Percentiles rank a stretch among this genome's conserved stretches.
phyloP scores from a whole-genome alignment of 2,113 vertebrate species.

The Trematomus loennbergii region DNA sequence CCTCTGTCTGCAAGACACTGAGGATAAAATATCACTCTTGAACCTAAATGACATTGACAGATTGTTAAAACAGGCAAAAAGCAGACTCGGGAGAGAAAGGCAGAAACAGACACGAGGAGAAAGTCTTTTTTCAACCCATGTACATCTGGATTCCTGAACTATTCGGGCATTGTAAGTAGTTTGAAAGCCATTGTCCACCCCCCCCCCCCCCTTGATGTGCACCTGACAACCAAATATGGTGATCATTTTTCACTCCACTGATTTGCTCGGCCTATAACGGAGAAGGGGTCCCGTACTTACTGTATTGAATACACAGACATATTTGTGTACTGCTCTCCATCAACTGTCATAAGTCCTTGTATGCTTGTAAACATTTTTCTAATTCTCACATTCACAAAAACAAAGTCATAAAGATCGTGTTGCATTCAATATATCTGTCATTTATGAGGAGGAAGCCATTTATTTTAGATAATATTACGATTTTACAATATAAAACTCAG shows the following conservation, averaged over 20 bases:
- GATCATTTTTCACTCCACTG: slow-evolving; percentile 39
- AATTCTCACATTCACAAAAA: slow-evolving; percentile 20
- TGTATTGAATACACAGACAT: slow-evolving; percentile 22
- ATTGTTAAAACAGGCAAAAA: slow-evolving; percentile 52
- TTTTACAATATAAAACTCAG: slow-evolving; percentile 23
- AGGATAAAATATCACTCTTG: slow-evolving; percentile 68
- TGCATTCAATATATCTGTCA: slow-evolving; percentile 29
- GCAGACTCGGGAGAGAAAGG: not conserved
- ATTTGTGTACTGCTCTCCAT: slow-evolving; percentile 19
- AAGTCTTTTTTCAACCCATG: slow-evolving; percentile 2
- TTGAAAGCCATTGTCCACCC: slow-evolving; percentile 49
- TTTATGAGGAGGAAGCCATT: slow-evolving; percentile 25
- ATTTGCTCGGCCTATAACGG: slow-evolving; percentile 16
- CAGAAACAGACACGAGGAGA: slow-evolving; percentile 47
- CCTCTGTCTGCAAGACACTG: slow-evolving; percentile 43
- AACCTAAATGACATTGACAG: slow-evolving; percentile 73
- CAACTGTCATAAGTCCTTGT: slow-evolving; percentile 43
- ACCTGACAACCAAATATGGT: slow-evolving; percentile 66
- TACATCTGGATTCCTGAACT: slow-evolving; percentile 68
- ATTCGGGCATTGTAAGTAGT: slow-evolving; percentile 44
- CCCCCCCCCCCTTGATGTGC: slow-evolving; percentile 66
- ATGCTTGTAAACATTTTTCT: slow-evolving; percentile 12
- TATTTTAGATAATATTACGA: slow-evolving; percentile 17
- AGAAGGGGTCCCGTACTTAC: slow-evolving; percentile 26
- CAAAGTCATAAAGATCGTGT: slow-evolving; percentile 42